Conservation (phyloP, 1,140 invertebrate genomes). For the Listronotus oregonensis region DNA sequence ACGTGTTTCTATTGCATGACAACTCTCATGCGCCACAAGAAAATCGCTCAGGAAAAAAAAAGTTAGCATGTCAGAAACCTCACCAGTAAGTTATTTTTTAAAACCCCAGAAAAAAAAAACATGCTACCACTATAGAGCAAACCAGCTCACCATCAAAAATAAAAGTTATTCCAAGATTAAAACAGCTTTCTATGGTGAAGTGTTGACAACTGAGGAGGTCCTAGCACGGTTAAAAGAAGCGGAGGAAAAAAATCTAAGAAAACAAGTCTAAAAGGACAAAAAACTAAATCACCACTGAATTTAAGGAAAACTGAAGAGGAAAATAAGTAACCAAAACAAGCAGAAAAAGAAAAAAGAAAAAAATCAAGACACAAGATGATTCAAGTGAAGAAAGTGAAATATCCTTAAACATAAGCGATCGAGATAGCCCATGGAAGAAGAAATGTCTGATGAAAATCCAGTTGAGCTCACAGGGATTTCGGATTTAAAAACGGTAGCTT, state of each 20-base stretch:
- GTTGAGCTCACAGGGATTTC: neutral
- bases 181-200: slow-evolving; percentile 4
- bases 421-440: slow-evolving; percentile 3
- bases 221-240: neutral
- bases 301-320: slow-evolving; percentile 1
- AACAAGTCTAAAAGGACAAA: too few species aligned
- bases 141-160: too few species aligned
- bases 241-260: slow-evolving; percentile 2
- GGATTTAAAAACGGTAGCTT: slow-evolving; percentile 10
- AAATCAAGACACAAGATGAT: neutral
- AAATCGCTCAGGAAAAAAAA: too few species aligned
- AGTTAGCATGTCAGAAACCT: too few species aligned
- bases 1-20: too few species aligned
- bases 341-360: neutral
- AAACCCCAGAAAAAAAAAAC: too few species aligned
- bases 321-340: neutral
- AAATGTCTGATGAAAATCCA: neutral
- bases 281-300: too few species aligned
- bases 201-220: slow-evolving; percentile 2
- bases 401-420: neutral
- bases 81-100: too few species aligned
- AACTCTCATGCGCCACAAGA: too few species aligned
- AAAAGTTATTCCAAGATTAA: slow-evolving; percentile 23
- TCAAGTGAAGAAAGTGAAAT: neutral
- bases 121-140: too few species aligned